Evolutionary conservation across 2,888 invertebrate species (phyloP).

Genomic region (Nymphalis urticae): DNA sequence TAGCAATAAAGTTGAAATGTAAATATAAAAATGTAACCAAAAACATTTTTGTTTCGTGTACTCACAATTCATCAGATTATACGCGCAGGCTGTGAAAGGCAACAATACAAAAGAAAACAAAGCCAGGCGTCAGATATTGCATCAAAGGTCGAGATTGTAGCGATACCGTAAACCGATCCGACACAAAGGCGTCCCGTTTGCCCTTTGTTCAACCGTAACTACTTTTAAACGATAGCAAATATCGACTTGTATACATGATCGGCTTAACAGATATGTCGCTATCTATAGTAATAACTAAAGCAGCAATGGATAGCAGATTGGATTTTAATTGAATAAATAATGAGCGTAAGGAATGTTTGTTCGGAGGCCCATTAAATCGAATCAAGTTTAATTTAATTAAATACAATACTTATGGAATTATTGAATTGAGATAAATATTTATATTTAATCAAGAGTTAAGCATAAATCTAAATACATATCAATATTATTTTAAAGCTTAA

Average conservation of each 20-base stretch:
- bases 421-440: too few species aligned
- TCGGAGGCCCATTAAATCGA: slow-evolving; percentile 1
- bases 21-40: neutral
- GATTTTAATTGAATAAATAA: neutral
- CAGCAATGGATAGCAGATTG: neutral
- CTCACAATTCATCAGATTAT: neutral
- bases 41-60: neutral
- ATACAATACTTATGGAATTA: neutral
- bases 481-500: too few species aligned
- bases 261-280: neutral
- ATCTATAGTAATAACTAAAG: neutral
- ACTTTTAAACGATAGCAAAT: neutral
- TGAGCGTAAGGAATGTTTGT: neutral
- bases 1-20: neutral
- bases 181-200: slow-evolving; percentile 23
- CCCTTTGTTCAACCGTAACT: slow-evolving; percentile 25
- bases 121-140: slow-evolving; percentile 22
- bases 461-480: too few species aligned
- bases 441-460: too few species aligned
- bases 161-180: slow-evolving; percentile 13
- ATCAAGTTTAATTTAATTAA: slow-evolving; percentile 13
- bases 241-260: neutral
- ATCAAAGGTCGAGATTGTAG: slow-evolving; percentile 27
- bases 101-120: slow-evolving; percentile 25
- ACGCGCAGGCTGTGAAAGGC: slow-evolving; percentile 20